A percentile compares a stretch with the other conserved stretches of the same genome.
Evolutionary conservation across 2,888 invertebrate species (phyloP).

Genomic region (Philereme transversata): DNA sequence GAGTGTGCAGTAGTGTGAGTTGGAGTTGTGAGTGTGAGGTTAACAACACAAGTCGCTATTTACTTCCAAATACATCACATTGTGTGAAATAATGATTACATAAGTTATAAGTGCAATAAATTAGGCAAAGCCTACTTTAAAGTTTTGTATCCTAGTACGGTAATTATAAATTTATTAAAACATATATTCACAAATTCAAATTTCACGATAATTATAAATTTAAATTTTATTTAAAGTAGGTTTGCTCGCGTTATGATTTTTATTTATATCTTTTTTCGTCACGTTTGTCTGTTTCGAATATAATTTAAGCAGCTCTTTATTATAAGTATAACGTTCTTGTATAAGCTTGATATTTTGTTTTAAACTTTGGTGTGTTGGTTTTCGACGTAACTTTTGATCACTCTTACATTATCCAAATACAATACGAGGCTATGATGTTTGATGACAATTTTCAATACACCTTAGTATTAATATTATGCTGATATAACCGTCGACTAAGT

Average conservation of each 20-base stretch:
- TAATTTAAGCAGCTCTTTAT: slow-evolving; percentile 59
- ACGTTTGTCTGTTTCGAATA: slow-evolving; percentile 56
- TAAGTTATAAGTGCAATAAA: slow-evolving; percentile 81
- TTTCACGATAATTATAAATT: no score
- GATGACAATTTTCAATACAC: slow-evolving; percentile 58
- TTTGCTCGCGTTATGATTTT: slow-evolving; percentile 40
- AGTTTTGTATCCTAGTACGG: slow-evolving; percentile 75
- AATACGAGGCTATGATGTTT: slow-evolving; percentile 69
- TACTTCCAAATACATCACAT: slow-evolving; percentile 70
- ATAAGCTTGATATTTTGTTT: slow-evolving; percentile 30
- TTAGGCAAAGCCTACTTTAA: slow-evolving; percentile 80
- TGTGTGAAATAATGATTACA: slow-evolving; percentile 69
- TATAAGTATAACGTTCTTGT: slow-evolving; percentile 36
- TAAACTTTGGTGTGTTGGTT: slow-evolving; percentile 31
- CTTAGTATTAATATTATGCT: slow-evolving; percentile 65
- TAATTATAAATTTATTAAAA: slow-evolving; percentile 56
- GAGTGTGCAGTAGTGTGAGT: slow-evolving; percentile 25
- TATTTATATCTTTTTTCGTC: slow-evolving; percentile 35
- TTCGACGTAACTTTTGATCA: slow-evolving; percentile 32
- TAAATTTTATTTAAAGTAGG: slow-evolving; percentile 39
- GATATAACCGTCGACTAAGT: slow-evolving; percentile 57
- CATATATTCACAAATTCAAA: slow-evolving; percentile 33
- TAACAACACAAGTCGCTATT: slow-evolving; percentile 44
- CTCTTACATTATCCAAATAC: slow-evolving; percentile 60
- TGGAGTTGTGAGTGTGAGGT: slow-evolving; percentile 28